Percentiles rank a stretch among this genome's conserved stretches.
phyloP scores from a whole-genome alignment of 2,797 vertebrate species.

The Oreortyx pictus region DNA sequence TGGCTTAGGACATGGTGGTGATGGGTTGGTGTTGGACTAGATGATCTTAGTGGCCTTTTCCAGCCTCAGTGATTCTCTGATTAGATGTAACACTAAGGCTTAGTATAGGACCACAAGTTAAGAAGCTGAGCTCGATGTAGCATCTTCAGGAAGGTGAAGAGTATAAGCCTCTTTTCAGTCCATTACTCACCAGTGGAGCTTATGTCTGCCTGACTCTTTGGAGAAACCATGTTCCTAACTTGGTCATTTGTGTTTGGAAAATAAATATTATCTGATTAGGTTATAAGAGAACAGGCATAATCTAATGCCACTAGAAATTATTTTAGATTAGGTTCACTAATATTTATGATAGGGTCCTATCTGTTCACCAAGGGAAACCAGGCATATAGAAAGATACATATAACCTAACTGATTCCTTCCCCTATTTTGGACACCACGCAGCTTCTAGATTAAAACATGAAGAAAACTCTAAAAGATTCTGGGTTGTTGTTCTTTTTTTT shows the following conservation, averaged over 20 bases:
- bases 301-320: neutral
- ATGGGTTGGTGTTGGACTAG: too few species aligned
- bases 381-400: neutral
- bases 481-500: neutral
- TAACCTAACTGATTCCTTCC: neutral
- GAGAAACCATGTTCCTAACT: neutral
- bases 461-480: neutral
- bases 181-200: neutral
- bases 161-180: neutral
- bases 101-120: neutral
- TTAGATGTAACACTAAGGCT: neutral
- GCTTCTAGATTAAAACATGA: neutral
- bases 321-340: neutral
- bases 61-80: too few species aligned
- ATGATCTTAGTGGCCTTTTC: too few species aligned
- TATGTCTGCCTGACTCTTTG: neutral
- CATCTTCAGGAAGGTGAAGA: neutral
- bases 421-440: neutral
- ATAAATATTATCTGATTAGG: neutral
- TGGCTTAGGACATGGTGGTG: too few species aligned
- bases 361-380: neutral
- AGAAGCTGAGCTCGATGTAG: neutral
- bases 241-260: neutral
- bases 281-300: neutral
- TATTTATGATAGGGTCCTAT: neutral